Conservation (phyloP, 2,888 invertebrate genomes). For the Xanthia icteritia region DNA sequence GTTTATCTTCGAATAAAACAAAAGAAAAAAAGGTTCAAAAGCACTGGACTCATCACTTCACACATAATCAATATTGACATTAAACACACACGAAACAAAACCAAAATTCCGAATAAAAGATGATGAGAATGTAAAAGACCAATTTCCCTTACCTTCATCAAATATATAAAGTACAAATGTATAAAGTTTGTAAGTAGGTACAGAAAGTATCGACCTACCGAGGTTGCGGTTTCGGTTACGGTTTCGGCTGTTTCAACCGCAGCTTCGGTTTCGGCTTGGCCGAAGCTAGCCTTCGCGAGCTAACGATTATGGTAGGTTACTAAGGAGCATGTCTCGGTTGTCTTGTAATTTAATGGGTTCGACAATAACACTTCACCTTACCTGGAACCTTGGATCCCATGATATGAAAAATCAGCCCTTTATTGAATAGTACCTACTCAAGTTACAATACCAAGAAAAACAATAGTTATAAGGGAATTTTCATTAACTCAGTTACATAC, state of each 20-base stretch:
- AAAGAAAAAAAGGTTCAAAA: constrained; percentile 14
- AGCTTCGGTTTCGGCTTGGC: background rate
- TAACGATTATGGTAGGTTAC: background rate
- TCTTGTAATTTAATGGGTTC: background rate
- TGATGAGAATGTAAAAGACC: constrained; percentile 59
- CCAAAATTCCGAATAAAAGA: constrained; percentile 44
- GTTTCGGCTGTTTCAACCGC: constrained; percentile 1
- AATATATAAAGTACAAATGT: constrained; percentile 53
- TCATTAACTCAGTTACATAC: background rate
- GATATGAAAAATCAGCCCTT: background rate
- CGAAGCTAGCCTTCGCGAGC: background rate
- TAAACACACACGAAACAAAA: constrained; percentile 35
- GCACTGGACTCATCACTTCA: constrained; percentile 1
- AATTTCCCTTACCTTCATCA: constrained; percentile 61
- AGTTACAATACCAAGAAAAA: background rate
- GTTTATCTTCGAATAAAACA: background rate
- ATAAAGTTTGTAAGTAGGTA: constrained; percentile 18
- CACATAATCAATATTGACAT: constrained; percentile 45
- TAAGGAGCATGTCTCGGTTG: background rate
- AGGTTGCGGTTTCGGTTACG: background rate
- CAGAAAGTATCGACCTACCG: constrained; percentile 7
- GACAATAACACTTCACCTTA: background rate
- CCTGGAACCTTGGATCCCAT: too few species aligned
- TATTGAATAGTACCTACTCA: background rate
- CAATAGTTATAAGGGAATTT: background rate